Percentiles rank a stretch among this genome's conserved stretches.
These are phyloP conservation scores for Calliphora vomitoria DNA, from an alignment of 2,888 invertebrate species.

Conservation along the genomic window DNA sequence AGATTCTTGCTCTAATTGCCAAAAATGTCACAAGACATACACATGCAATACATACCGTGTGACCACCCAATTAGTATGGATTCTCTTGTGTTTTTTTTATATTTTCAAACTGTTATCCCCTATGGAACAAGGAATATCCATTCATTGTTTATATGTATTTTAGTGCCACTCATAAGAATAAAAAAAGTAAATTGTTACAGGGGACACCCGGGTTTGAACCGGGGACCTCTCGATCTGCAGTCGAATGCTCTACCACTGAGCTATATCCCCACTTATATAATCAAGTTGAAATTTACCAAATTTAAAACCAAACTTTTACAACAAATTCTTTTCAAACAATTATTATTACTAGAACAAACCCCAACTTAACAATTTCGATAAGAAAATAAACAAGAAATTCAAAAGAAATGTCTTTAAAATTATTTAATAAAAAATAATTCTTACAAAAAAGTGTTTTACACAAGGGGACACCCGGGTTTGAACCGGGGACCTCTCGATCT, in stretches of 20 bases:
- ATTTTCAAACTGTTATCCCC: no score
- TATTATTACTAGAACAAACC: neutral
- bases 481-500: constrained; percentile 83
- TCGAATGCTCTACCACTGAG: constrained; percentile 83
- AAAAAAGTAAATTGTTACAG: constrained; percentile 35
- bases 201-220: constrained; percentile 80
- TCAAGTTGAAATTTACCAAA: neutral
- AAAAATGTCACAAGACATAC: no score
- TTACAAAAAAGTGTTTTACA: neutral
- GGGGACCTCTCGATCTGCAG: constrained; percentile 83
- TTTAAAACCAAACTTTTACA: neutral
- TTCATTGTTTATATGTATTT: no score
- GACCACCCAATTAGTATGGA: no score
- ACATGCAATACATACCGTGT: no score
- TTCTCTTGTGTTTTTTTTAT: no score
- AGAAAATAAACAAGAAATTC: neutral
- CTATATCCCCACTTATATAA: constrained; percentile 78
- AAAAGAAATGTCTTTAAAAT: neutral
- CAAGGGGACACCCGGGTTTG: constrained; percentile 78
- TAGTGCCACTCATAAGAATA: no score
- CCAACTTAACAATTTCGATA: neutral
- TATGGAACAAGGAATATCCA: no score
- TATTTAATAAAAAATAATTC: neutral
- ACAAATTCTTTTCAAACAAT: neutral
- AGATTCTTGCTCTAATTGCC: no score